Base-by-base conservation (phyloP, 2,113 vertebrate genomes). In the Cebidichthys violaceus region DNA sequence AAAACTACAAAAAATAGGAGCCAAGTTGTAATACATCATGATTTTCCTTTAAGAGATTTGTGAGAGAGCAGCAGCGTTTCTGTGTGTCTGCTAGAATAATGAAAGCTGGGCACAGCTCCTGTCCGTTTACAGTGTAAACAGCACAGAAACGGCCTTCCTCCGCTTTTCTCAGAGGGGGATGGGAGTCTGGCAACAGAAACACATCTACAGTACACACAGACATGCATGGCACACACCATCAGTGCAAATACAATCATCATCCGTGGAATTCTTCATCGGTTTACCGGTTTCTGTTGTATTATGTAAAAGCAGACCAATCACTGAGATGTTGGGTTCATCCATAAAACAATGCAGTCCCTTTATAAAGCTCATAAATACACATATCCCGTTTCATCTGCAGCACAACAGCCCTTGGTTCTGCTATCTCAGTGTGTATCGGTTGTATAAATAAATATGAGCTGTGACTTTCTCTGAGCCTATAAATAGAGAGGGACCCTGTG, bases 111-210 rank as follows among this genome's bases (percentile, higher is more conserved):
- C 72, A 41, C 57, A 70, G 75, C 47, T 90, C 60, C 41, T 78
- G 77, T 60, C 55, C 61, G 62, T 92, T 87, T 84, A 85, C 84
- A 68, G 59, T 87, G 82, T 83, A 86, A 89, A 85, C 83, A 86
- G 17, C 70, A 74, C 9, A 75, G 57, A 79, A 79, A 88, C 54
- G 35, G 61, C 54, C 70, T 79, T 68, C 62, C 24, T 65, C 20
- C 52, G 47, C 76, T 57, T 65, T 75, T 82, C 79, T 82, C 83
- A 83, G 69, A 75, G 79, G 74, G 68, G 74, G 72, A 70, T 69
- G 81, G 77, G 77, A 80, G 60, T 6, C 59, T 70, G 59, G 50
- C 71, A 80, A 33, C 61, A 35, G 70, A 78, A 76, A 20, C 24
- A 33, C 65, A 77, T 83, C 45, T n/a, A 85, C 47, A 50, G 54